A percentile compares a stretch with the other conserved stretches of the same genome.
These are phyloP conservation scores for Mycogona germanica DNA, from an alignment of 2,888 invertebrate species.

Conservation along the genomic window DNA sequence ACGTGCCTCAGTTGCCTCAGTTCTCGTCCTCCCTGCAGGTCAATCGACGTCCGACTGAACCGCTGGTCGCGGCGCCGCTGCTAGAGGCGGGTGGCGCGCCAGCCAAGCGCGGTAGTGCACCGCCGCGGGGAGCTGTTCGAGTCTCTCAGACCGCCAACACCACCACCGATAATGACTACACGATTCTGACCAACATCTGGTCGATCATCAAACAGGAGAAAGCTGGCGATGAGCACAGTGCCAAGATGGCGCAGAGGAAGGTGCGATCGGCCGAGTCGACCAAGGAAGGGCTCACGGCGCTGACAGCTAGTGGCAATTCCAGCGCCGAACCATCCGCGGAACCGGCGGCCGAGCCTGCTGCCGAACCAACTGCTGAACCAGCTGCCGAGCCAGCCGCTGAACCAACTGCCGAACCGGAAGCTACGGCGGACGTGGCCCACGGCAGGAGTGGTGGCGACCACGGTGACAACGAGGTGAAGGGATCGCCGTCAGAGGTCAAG, in stretches of 20 bases:
- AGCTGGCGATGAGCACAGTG: background rate
- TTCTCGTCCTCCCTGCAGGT: background rate
- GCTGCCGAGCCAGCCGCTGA: background rate
- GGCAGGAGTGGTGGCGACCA: background rate
- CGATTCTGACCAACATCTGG: constrained; percentile 19
- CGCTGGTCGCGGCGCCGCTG: background rate
- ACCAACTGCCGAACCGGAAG: background rate
- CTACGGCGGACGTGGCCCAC: background rate
- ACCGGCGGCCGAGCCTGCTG: background rate
- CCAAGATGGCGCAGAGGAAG: background rate
- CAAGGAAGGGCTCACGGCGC: too few relatives aligned
- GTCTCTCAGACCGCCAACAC: background rate
- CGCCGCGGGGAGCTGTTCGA: background rate
- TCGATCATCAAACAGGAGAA: constrained; percentile 18
- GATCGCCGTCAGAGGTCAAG: background rate
- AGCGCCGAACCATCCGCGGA: background rate
- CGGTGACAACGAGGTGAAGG: background rate
- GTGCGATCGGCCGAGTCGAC: too few relatives aligned
- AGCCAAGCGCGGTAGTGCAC: background rate
- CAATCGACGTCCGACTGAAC: background rate
- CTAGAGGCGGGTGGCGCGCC: background rate
- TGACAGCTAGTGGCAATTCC: too few relatives aligned
- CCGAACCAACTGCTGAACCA: constrained; percentile 6
- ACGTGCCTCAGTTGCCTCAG: constrained; percentile 16
- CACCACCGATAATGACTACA: constrained; percentile 5